These are phyloP conservation scores for Semotilus atromaculatus DNA, from an alignment of 2,797 vertebrate genomes.

Conservation along the genomic window DNA sequence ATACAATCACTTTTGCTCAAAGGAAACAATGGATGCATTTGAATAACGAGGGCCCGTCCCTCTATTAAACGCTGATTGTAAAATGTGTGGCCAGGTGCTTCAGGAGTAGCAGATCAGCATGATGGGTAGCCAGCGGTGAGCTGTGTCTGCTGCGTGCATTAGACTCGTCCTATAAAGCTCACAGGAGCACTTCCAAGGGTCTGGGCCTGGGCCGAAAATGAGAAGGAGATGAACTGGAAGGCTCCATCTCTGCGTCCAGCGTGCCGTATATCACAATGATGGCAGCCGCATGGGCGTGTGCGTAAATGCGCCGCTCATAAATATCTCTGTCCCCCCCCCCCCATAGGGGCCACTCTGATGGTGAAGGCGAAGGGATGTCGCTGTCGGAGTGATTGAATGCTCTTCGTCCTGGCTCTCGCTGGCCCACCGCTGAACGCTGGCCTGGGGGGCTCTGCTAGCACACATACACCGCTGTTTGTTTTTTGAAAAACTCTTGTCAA, in stretches of 20 bases:
- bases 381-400: conserved; percentile 83
- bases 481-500: neutral
- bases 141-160: conserved; percentile 72
- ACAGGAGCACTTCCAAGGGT: conserved; percentile 74
- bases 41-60: conserved; percentile 11
- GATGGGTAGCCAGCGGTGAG: conserved; percentile 36
- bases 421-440: conserved; percentile 69
- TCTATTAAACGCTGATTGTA: conserved; percentile 63
- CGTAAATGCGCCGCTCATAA: conserved; percentile 77
- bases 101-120: conserved; percentile 35
- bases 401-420: conserved; percentile 75
- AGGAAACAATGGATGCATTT: conserved; percentile 19
- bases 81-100: conserved; percentile 46
- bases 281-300: conserved; percentile 72
- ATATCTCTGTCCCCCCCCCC: conserved; percentile 69
- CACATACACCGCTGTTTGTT: conserved; percentile 17
- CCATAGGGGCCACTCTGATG: conserved; percentile 79
- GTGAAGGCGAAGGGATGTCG: conserved; percentile 81
- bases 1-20: neutral
- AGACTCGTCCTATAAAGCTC: conserved; percentile 69
- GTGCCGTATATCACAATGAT: conserved; percentile 78
- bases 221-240: conserved; percentile 79
- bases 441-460: conserved; percentile 64
- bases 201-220: conserved; percentile 73
- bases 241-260: conserved; percentile 72